A percentile compares a stretch with the other conserved stretches of the same genome.
phyloP scores from a whole-genome alignment of 2,888 invertebrate species.

The Allacma fusca region DNA sequence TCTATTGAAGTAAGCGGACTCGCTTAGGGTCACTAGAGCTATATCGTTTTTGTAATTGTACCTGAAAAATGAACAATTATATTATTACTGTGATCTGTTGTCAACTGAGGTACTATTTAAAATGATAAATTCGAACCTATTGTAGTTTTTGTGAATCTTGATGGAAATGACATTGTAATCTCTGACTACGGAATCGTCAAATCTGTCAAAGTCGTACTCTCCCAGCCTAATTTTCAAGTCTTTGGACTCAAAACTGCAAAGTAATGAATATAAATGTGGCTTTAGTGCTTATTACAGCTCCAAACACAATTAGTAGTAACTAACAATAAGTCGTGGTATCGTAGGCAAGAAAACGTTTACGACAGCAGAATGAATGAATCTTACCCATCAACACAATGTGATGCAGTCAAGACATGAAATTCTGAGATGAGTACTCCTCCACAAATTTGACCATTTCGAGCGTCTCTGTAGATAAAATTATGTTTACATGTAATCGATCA shows the following conservation, averaged over 20 bases:
- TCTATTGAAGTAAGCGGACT: conserved; percentile 55
- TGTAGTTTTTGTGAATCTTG: conserved; percentile 74
- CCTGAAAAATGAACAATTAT: conserved; percentile 37
- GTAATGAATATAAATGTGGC: conserved; percentile 43
- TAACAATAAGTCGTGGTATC: too few species aligned
- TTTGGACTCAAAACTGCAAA: conserved; percentile 69
- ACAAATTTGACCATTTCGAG: conserved; percentile 71
- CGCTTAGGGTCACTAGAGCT: conserved; percentile 69
- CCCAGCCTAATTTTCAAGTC: conserved; percentile 78
- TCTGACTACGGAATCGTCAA: conserved; percentile 74
- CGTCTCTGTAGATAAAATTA: conserved; percentile 49
- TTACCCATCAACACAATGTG: conserved; percentile 75
- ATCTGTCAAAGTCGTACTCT: conserved; percentile 77
- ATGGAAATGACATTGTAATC: conserved; percentile 76
- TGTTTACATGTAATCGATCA: too few species aligned
- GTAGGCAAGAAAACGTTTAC: too few species aligned
- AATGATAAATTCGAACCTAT: conserved; percentile 63
- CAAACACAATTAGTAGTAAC: too few species aligned
- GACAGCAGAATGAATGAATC: too few species aligned
- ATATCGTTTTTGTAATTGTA: conserved; percentile 79
- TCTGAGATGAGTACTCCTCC: conserved; percentile 84
- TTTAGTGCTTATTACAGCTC: too few species aligned
- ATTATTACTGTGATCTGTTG: neutral
- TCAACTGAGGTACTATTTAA: neutral
- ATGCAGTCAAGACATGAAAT: conserved; percentile 79